Evolutionary conservation across 2,113 vertebrate genomes (phyloP).

Genomic region (Danio rerio): DNA sequence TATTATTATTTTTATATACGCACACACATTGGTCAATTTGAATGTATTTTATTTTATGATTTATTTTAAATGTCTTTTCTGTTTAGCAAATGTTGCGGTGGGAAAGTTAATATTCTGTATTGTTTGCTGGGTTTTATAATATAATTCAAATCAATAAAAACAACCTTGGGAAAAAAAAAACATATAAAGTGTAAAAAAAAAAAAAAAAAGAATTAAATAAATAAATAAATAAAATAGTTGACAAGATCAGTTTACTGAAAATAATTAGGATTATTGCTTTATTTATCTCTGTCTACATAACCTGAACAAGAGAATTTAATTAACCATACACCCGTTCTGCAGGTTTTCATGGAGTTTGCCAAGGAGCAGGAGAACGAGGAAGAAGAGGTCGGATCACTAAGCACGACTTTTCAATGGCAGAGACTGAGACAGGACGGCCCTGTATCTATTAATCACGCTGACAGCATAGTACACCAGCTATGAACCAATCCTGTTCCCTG

Average conservation of each 20-base stretch:
- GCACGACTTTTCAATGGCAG: constrained; percentile 81
- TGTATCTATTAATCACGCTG: constrained; percentile 57
- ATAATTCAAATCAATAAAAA: too few relatives aligned
- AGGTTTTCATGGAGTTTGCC: constrained; percentile 78
- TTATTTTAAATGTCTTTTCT: too few relatives aligned
- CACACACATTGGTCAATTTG: too few relatives aligned
- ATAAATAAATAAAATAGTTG: too few relatives aligned
- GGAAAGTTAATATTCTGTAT: too few relatives aligned
- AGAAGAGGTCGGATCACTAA: constrained; percentile 74
- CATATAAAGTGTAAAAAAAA: too few relatives aligned
- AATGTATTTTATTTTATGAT: too few relatives aligned
- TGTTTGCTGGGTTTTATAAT: too few relatives aligned
- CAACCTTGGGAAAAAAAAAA: too few relatives aligned
- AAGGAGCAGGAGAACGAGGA: constrained; percentile 81
- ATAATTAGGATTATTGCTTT: neutral
- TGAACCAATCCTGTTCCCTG: constrained; percentile 55
- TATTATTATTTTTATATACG: too few relatives aligned
- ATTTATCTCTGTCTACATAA: neutral
- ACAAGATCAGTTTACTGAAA: neutral
- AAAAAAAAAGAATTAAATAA: too few relatives aligned
- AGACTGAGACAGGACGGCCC: constrained; percentile 69
- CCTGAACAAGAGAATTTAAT: neutral
- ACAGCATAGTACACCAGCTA: constrained; percentile 79
- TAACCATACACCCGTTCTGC: neutral
- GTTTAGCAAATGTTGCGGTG: too few relatives aligned